These are phyloP conservation scores for Typhlomys cinereus DNA, from an alignment of 2,113 vertebrate species.

Conservation along the genomic window DNA sequence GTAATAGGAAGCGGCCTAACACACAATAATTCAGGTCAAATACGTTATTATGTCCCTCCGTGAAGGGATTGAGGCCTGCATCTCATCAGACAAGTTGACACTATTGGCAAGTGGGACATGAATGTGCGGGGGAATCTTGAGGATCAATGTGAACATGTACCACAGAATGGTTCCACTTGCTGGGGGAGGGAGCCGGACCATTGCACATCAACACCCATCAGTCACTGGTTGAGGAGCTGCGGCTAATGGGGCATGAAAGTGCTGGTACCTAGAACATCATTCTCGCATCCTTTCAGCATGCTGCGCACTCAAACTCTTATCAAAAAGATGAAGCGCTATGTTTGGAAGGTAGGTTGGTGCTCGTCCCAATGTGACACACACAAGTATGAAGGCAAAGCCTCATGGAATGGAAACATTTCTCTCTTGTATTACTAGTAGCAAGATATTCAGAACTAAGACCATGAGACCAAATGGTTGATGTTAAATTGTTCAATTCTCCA, in stretches of 20 bases:
- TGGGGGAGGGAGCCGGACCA: background rate
- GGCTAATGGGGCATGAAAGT: background rate
- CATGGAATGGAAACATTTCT: fast-evolving
- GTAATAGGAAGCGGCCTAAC: background rate
- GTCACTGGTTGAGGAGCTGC: background rate
- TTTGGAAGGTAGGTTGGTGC: background rate
- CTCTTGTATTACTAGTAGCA: background rate
- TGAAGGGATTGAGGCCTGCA: background rate
- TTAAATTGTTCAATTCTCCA: background rate
- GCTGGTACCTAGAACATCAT: background rate
- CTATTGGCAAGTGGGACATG: background rate
- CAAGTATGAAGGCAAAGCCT: background rate
- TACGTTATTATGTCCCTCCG: background rate
- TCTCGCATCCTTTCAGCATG: background rate
- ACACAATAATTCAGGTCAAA: background rate
- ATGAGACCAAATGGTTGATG: background rate
- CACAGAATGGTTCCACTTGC: background rate
- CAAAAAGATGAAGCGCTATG: background rate
- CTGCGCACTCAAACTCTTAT: background rate
- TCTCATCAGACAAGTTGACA: background rate
- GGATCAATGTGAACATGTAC: background rate
- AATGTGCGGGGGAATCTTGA: background rate
- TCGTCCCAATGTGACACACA: too few species aligned
- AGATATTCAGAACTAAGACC: background rate
- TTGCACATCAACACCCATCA: background rate